Evolutionary conservation across 2,797 vertebrate genomes (phyloP).

Genomic region (Coracias cyanogaster): DNA sequence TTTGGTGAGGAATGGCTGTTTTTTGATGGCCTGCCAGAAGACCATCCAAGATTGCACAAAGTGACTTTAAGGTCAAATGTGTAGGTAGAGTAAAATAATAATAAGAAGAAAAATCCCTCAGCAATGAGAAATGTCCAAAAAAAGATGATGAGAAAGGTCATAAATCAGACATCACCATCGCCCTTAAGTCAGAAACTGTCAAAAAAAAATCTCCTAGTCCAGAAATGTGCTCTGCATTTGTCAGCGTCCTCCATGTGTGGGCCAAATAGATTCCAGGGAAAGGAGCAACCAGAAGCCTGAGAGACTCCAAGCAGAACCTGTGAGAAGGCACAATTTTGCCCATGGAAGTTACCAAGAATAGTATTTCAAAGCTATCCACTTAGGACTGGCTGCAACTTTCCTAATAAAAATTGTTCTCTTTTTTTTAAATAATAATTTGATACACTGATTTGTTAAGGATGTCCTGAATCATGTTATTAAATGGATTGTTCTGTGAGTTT

Average conservation of each 20-base stretch:
- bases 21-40: not conserved
- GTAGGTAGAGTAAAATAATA: not conserved
- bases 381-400: not conserved
- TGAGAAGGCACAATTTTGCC: not conserved
- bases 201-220: constrained; percentile 30
- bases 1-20: not conserved
- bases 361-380: not conserved
- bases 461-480: not conserved
- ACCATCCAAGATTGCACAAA: not conserved
- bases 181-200: constrained; percentile 24
- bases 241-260: not conserved
- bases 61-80: not conserved
- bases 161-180: not conserved
- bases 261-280: not conserved
- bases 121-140: not conserved
- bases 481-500: not conserved
- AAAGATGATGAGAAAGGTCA: not conserved
- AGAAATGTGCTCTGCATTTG: constrained; percentile 9
- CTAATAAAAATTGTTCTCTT: too few relatives aligned
- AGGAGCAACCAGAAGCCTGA: not conserved
- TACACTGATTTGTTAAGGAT: not conserved
- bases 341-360: rapidly evolving
- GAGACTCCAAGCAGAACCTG: not conserved
- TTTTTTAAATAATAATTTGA: not conserved
- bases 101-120: not conserved